Percentiles rank a stretch among this genome's conserved stretches.
Evolutionary conservation across 2,888 invertebrate genomes (phyloP).

Genomic region (Ernsta delagoae): DNA sequence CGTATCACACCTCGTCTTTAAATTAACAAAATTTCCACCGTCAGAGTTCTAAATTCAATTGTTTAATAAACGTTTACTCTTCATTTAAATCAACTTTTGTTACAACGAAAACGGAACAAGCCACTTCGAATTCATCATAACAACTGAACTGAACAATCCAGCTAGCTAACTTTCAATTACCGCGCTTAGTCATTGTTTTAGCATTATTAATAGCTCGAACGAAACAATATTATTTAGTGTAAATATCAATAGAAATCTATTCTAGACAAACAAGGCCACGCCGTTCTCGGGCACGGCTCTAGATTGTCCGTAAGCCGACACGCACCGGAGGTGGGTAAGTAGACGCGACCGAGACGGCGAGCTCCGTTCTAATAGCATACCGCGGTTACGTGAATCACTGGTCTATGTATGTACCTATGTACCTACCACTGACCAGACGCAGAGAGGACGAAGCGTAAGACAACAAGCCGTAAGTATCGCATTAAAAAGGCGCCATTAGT

Average conservation of each 20-base stretch:
- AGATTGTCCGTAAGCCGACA: slow-evolving; percentile 52
- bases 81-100: neutral
- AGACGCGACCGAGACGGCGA: slow-evolving; percentile 65
- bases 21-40: slow-evolving; percentile 41
- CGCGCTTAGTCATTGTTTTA: slow-evolving; percentile 8
- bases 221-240: slow-evolving; percentile 19
- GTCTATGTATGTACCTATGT: slow-evolving; percentile 36
- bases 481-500: neutral
- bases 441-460: neutral
- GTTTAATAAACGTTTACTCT: neutral
- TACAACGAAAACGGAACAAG: neutral
- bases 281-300: slow-evolving; percentile 41
- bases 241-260: slow-evolving; percentile 20
- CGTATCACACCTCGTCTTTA: slow-evolving; percentile 46
- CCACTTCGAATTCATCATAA: neutral
- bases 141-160: slow-evolving; percentile 1
- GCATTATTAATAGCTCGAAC: slow-evolving; percentile 13
- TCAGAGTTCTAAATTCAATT: neutral
- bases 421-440: slow-evolving; percentile 1
- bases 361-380: slow-evolving; percentile 52
- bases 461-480: neutral
- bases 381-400: slow-evolving; percentile 60
- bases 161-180: slow-evolving; percentile 17
- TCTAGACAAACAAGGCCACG: slow-evolving; percentile 51
- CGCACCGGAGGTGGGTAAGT: slow-evolving; percentile 53